Base-by-base conservation (phyloP, 2,797 vertebrate species). In the Myiotriccus ornatus region DNA sequence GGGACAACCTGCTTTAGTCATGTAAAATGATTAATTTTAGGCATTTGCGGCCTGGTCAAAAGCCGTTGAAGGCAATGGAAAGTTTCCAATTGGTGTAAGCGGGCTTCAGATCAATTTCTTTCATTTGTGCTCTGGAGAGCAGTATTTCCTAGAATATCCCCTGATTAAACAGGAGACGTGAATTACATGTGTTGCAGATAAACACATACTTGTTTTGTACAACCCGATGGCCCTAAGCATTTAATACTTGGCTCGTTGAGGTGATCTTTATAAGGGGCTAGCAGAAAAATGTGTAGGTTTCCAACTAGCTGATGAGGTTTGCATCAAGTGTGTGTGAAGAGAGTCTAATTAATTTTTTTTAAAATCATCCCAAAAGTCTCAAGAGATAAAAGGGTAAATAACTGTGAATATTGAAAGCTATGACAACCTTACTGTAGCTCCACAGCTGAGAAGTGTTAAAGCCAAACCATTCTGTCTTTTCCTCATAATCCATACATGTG, bases 21-120 rank as follows among this genome's bases (percentile, higher is more conserved):
- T 37, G 32, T 80, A 44, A 64, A 75, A 27, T 94, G 81, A 90
- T 96, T 94, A 43, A 81, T 93, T 88, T 92, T 90, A 84, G 74
- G 19, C 49, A 46, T 84, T 85, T 25, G 7, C 0, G 1, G 22
- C n/a, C 83, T 78, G 55, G 41, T 84, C 84, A 85, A 78, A 94
- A 93, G 82, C 62, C 67, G n/a, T 6, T 79, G 87, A 84, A 88
- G 12, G 30, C 74, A 91, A 76, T 76, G 59, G 69, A 79, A 91
- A 81, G 27, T 69, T 87, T 91, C 69, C 69, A 78, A 0, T 69
- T 73, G 69, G 28, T 75, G 25, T 74, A 55, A 64, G 22, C 5
- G 4, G 30, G n/a, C 37, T 93, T 90, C n/a, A 35, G 67, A 46
- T 87, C 3, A 41, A 32, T 89, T 79, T 78, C 68, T 50, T 80